Conservation (phyloP, 2,113 vertebrate genomes). For the Poecilia latipinna region DNA sequence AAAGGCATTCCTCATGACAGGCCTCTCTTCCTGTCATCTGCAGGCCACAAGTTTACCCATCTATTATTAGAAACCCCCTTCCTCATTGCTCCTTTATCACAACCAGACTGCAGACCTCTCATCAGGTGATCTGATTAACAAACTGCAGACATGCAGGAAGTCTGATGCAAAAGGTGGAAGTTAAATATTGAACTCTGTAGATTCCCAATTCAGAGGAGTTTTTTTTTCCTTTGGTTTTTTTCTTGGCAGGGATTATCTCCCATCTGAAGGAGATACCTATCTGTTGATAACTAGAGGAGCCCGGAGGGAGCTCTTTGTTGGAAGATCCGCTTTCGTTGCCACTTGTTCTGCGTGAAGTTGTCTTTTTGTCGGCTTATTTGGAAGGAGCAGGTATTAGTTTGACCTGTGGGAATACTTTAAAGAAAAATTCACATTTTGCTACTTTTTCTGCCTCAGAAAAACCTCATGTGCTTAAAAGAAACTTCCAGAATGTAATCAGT, state of each 20-base stretch:
- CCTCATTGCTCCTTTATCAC: constrained; percentile 75
- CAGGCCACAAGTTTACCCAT: constrained; percentile 86
- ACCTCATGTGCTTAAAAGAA: too few species aligned
- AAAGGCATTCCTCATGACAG: constrained; percentile 87
- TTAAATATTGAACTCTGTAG: constrained; percentile 72
- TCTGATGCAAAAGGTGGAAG: constrained; percentile 38
- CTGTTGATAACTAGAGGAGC: constrained; percentile 21
- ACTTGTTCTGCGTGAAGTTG: neutral
- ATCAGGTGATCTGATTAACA: constrained; percentile 93
- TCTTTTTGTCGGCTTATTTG: neutral
- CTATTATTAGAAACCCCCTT: constrained; percentile 74
- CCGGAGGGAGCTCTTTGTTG: constrained; percentile 25
- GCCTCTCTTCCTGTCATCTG: constrained; percentile 93
- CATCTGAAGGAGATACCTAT: constrained; percentile 66
- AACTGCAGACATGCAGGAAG: constrained; percentile 61
- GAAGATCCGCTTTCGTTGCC: constrained; percentile 32
- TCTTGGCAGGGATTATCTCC: constrained; percentile 60
- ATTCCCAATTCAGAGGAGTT: constrained; percentile 80
- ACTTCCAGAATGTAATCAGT: too few species aligned
- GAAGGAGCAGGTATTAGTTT: neutral
- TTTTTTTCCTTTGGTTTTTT: constrained; percentile 10
- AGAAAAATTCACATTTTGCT: too few species aligned
- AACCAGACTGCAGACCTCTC: constrained; percentile 83
- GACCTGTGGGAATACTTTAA: too few species aligned
- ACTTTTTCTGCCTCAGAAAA: too few species aligned